Evolutionary conservation across 2,797 vertebrate species (phyloP).

Genomic region (Phaenicophaeus curvirostris): DNA sequence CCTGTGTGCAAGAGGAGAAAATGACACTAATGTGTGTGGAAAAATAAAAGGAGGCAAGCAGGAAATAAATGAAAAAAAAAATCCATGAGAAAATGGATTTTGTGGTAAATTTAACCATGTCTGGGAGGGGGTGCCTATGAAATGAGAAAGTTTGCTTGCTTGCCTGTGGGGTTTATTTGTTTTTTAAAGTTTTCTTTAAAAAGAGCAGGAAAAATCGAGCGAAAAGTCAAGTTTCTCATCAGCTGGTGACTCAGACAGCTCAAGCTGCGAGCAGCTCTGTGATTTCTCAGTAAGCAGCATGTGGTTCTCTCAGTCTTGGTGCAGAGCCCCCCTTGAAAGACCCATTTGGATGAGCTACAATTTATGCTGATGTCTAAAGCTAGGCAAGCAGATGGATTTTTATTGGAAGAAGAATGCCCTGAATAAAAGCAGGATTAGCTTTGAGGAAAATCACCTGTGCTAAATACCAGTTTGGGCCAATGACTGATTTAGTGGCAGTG

Average conservation of each 20-base stretch:
- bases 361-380: slow-evolving; percentile 22
- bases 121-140: not conserved
- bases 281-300: slow-evolving; percentile 37
- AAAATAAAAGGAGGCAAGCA: slow-evolving; percentile 27
- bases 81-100: slow-evolving; percentile 56
- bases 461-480: slow-evolving; percentile 14
- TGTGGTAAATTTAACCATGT: slow-evolving; percentile 39
- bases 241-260: slow-evolving; percentile 41
- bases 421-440: slow-evolving; percentile 50
- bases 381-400: slow-evolving; percentile 47
- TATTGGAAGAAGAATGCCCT: slow-evolving; percentile 28
- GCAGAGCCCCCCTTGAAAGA: slow-evolving; percentile 27
- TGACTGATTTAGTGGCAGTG: slow-evolving; percentile 58
- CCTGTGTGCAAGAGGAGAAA: slow-evolving; percentile 32
- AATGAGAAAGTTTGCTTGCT: slow-evolving; percentile 41
- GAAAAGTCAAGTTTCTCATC: slow-evolving; percentile 51
- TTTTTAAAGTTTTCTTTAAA: slow-evolving; percentile 41
- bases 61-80: slow-evolving; percentile 41
- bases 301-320: slow-evolving; percentile 9
- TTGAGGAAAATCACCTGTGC: slow-evolving; percentile 68
- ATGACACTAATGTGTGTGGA: not conserved
- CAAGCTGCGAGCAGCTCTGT: slow-evolving; percentile 39
- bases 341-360: not conserved
- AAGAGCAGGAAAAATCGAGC: slow-evolving; percentile 3
- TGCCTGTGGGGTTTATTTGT: slow-evolving; percentile 48